phyloP scores from a whole-genome alignment of 2,888 invertebrate species.

The Hypercompe scribonia region DNA sequence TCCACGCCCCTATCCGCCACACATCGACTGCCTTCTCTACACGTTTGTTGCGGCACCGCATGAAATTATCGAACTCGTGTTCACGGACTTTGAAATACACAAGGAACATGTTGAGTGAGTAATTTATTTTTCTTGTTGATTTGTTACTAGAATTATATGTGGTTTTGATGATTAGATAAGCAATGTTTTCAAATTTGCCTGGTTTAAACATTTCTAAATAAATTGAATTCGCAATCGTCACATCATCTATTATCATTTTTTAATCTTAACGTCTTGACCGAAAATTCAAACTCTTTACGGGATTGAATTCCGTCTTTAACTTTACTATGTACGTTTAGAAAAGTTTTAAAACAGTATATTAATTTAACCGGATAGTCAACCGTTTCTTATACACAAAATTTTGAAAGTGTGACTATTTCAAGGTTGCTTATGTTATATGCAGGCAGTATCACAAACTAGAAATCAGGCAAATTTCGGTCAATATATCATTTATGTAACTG shows the following conservation, averaged over 20 bases:
- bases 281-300: background rate
- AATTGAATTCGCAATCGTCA: background rate
- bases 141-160: background rate
- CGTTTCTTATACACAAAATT: too few species aligned
- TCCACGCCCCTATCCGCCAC: slow-evolving; percentile 91
- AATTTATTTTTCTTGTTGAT: slow-evolving; percentile 21
- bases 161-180: background rate
- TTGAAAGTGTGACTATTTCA: too few species aligned
- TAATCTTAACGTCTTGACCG: background rate
- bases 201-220: background rate
- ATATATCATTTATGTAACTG: too few species aligned
- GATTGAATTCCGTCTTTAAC: background rate
- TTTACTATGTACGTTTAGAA: background rate
- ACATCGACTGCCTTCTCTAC: slow-evolving; percentile 94
- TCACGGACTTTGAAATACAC: slow-evolving; percentile 92
- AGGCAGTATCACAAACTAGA: too few species aligned
- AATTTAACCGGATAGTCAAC: too few species aligned
- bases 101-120: slow-evolving; percentile 90
- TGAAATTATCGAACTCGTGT: slow-evolving; percentile 94
- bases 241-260: background rate
- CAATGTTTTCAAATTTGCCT: background rate
- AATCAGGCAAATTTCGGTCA: too few species aligned
- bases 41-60: slow-evolving; percentile 93
- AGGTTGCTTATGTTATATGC: too few species aligned
- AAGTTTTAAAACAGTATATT: too few species aligned